phyloP scores from a whole-genome alignment of 2,797 vertebrate genomes.

The Neosalanx taihuensis region DNA sequence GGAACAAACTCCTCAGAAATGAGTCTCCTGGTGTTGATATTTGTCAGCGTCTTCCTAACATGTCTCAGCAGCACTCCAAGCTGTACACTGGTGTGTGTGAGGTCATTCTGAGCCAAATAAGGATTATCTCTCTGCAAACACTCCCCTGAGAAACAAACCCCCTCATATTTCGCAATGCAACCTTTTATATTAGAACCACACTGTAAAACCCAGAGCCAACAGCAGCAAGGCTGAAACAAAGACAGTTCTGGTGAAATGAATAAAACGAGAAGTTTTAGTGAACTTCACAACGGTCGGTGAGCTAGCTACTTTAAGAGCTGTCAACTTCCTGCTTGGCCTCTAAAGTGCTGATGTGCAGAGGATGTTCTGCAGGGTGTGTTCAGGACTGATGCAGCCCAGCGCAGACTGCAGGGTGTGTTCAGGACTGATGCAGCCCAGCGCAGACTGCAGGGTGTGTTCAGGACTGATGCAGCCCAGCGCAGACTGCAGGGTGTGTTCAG shows the following conservation, averaged over 20 bases:
- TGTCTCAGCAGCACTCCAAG: slow-evolving; percentile 51
- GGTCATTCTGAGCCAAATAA: slow-evolving; percentile 47
- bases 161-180: slow-evolving; percentile 54
- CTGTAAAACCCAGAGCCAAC: slow-evolving; percentile 14
- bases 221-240: not conserved
- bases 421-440: too few relatives aligned
- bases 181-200: slow-evolving; percentile 40
- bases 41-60: slow-evolving; percentile 34
- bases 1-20: not conserved
- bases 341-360: too few relatives aligned
- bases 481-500: too few relatives aligned
- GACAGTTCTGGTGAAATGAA: not conserved
- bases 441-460: too few relatives aligned
- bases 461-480: too few relatives aligned
- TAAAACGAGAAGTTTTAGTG: not conserved
- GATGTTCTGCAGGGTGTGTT: too few relatives aligned
- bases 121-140: slow-evolving; percentile 55
- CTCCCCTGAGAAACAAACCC: slow-evolving; percentile 63
- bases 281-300: too few relatives aligned
- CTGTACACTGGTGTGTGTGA: slow-evolving; percentile 59
- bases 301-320: too few relatives aligned
- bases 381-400: too few relatives aligned
- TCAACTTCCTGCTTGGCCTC: too few relatives aligned
- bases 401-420: too few relatives aligned
- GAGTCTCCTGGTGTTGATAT: slow-evolving; percentile 28